Evolutionary conservation across 2,113 vertebrate species (phyloP).

Genomic region (Mastomys coucha): DNA sequence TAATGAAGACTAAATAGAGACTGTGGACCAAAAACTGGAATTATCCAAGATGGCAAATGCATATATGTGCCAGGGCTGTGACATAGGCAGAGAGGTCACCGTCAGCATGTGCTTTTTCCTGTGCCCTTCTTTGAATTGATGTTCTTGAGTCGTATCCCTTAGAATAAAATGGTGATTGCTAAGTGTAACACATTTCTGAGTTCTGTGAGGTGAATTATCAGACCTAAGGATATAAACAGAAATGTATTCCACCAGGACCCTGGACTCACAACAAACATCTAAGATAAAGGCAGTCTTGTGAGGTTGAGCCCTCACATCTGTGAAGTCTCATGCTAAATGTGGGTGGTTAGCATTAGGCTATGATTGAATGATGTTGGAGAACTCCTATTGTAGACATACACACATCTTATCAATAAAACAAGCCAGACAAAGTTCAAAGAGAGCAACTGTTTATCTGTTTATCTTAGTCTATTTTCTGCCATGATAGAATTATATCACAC

Average conservation of each 20-base stretch:
- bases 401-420: background rate
- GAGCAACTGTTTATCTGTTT: background rate
- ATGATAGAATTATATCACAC: background rate
- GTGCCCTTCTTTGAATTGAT: background rate
- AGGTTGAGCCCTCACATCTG: background rate
- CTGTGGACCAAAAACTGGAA: background rate
- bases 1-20: background rate
- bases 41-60: background rate
- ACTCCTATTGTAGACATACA: background rate
- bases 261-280: background rate
- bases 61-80: background rate
- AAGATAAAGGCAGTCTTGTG: background rate
- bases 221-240: background rate
- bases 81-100: background rate
- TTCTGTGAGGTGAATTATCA: conserved; percentile 18
- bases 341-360: background rate
- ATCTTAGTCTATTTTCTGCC: background rate
- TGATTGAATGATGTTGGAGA: background rate
- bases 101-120: background rate
- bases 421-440: background rate
- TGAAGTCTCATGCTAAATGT: background rate
- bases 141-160: background rate
- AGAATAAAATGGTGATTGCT: background rate
- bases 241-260: background rate
- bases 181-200: background rate